phyloP scores from a whole-genome alignment of 2,113 vertebrate genomes.

The Ursus arctos region DNA sequence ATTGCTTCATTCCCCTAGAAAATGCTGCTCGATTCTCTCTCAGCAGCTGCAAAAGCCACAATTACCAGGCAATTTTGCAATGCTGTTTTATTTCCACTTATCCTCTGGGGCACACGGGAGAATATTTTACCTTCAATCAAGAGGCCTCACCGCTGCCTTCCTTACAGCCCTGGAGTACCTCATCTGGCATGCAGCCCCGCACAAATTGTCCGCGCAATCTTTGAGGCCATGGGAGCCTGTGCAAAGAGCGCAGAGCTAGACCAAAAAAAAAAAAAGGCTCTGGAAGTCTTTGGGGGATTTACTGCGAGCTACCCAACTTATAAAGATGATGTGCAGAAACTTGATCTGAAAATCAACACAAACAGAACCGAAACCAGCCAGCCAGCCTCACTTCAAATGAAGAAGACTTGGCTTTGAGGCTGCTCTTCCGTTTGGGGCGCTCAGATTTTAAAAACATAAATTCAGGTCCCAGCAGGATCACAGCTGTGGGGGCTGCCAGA shows the following conservation, averaged over 20 bases:
- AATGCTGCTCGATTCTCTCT: slow-evolving; percentile 33
- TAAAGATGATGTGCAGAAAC: background rate
- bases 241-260: background rate
- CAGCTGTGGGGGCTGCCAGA: background rate
- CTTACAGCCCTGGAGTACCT: background rate
- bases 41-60: slow-evolving; percentile 48
- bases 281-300: slow-evolving; percentile 36
- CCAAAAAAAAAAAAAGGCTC: background rate
- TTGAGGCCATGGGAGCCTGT: background rate
- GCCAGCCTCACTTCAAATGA: slow-evolving; percentile 53
- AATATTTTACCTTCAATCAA: slow-evolving; percentile 75
- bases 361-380: slow-evolving; percentile 15
- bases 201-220: background rate
- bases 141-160: background rate
- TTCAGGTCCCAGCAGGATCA: slow-evolving; percentile 51
- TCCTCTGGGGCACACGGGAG: slow-evolving; percentile 47
- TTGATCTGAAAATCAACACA: slow-evolving; percentile 45
- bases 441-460: slow-evolving; percentile 58
- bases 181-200: background rate
- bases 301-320: background rate
- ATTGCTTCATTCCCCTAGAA: slow-evolving; percentile 20
- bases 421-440: slow-evolving; percentile 50
- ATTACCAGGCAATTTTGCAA: slow-evolving; percentile 68
- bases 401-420: slow-evolving; percentile 48
- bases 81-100: slow-evolving; percentile 71